A percentile compares a stretch with the other conserved stretches of the same genome.
These are phyloP conservation scores for Ctenopoma multispine DNA, from an alignment of 2,797 vertebrate genomes.

Conservation along the genomic window DNA sequence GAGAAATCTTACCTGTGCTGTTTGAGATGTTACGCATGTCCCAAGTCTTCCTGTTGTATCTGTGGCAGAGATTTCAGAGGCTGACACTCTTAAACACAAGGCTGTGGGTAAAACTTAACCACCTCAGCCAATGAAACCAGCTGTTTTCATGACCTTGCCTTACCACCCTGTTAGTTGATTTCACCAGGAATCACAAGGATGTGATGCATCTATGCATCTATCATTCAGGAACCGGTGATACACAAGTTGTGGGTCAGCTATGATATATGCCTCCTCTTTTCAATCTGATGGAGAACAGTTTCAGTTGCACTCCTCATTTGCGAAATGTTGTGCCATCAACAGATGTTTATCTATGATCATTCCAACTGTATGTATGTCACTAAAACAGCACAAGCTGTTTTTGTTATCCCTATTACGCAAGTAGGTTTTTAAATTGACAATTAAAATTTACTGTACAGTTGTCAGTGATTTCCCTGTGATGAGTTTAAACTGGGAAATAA, in stretches of 20 bases:
- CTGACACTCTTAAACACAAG: conserved; percentile 30
- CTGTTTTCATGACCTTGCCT: conserved; percentile 42
- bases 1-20: conserved; percentile 52
- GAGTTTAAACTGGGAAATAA: background rate
- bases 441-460: background rate
- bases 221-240: too few species aligned
- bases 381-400: background rate
- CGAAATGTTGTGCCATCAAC: background rate
- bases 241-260: too few species aligned
- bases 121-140: conserved; percentile 50
- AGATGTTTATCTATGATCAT: conserved; percentile 1
- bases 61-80: conserved; percentile 4
- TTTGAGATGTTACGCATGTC: conserved; percentile 38
- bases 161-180: conserved; percentile 17
- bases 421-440: too few species aligned
- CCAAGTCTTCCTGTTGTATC: background rate
- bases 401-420: too few species aligned
- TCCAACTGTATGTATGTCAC: background rate
- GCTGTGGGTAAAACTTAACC: conserved; percentile 8
- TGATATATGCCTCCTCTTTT: too few species aligned
- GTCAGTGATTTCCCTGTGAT: background rate
- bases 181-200: background rate
- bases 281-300: too few species aligned
- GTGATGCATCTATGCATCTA: background rate
- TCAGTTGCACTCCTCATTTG: too few species aligned